A percentile compares a stretch with the other conserved stretches of the same genome.
These are phyloP conservation scores for Lanius collurio DNA, from an alignment of 2,113 vertebrate species.

Conservation along the genomic window DNA sequence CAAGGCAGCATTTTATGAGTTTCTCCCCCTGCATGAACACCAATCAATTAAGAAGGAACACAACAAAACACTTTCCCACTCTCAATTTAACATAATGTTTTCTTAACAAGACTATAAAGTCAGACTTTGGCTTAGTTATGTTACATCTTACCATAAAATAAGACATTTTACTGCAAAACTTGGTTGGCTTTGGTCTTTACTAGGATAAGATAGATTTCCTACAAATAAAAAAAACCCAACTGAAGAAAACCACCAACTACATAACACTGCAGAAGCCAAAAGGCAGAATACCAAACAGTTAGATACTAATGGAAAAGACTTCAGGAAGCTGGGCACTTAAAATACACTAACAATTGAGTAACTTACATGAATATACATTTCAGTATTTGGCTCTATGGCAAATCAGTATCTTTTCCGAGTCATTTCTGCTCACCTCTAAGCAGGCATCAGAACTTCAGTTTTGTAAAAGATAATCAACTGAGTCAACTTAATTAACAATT, in stretches of 20 bases:
- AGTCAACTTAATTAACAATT: background rate
- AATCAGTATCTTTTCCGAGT: background rate
- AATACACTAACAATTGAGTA: background rate
- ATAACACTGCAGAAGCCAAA: background rate
- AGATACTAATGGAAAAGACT: background rate
- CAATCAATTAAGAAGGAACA: background rate
- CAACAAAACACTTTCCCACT: background rate
- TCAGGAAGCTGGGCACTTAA: background rate
- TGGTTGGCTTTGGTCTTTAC: background rate
- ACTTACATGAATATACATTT: background rate
- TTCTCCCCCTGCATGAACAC: background rate
- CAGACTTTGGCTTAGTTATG: background rate
- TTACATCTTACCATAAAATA: background rate
- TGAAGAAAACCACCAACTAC: background rate
- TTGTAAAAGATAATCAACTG: background rate
- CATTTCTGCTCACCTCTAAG: background rate
- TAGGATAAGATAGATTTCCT: background rate
- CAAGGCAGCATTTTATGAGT: background rate
- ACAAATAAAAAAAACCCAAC: background rate
- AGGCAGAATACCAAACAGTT: background rate
- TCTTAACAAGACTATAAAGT: background rate
- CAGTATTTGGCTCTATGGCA: background rate
- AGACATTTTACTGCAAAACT: background rate
- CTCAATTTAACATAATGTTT: background rate
- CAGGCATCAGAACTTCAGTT: background rate